phyloP scores from a whole-genome alignment of 2,113 vertebrate genomes.

The Hemiscyllium ocellatum region DNA sequence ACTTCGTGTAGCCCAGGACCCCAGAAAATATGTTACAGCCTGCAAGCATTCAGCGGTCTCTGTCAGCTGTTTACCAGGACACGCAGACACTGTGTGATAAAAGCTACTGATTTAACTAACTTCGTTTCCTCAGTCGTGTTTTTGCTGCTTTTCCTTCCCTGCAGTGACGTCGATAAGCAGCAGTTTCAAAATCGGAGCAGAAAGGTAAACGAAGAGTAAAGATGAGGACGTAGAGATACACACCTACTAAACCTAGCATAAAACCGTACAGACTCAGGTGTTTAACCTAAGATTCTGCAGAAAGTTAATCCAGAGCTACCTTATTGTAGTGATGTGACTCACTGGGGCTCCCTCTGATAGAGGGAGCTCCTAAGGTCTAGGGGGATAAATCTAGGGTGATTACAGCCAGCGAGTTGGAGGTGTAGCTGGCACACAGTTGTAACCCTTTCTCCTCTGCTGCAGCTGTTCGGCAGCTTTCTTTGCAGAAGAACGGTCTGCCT shows the following conservation, averaged over 20 bases:
- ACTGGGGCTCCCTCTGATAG: not conserved
- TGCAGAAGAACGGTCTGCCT: constrained; percentile 83
- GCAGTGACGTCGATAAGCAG: not conserved
- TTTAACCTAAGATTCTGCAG: not conserved
- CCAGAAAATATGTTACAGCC: not conserved
- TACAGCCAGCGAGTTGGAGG: not conserved
- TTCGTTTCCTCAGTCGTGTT: not conserved
- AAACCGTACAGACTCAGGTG: too few relatives aligned
- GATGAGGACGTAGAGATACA: too few relatives aligned
- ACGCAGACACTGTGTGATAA: not conserved
- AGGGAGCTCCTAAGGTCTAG: not conserved
- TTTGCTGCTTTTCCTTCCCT: not conserved
- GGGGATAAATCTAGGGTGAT: not conserved
- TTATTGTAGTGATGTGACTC: not conserved
- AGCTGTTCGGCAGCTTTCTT: constrained; percentile 98
- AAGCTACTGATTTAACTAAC: not conserved
- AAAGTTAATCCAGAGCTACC: not conserved
- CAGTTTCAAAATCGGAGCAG: not conserved
- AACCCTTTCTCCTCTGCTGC: constrained; percentile 36
- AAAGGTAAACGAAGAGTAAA: not conserved
- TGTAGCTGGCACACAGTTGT: not conserved
- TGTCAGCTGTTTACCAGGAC: not conserved
- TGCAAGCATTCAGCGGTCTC: not conserved
- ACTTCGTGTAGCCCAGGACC: not conserved
- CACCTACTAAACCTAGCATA: not conserved